Evolutionary conservation across 2,113 vertebrate species (phyloP), one percentile per base, ranked within the genome.

Genomic region (Xiphophorus hellerii): DNA sequence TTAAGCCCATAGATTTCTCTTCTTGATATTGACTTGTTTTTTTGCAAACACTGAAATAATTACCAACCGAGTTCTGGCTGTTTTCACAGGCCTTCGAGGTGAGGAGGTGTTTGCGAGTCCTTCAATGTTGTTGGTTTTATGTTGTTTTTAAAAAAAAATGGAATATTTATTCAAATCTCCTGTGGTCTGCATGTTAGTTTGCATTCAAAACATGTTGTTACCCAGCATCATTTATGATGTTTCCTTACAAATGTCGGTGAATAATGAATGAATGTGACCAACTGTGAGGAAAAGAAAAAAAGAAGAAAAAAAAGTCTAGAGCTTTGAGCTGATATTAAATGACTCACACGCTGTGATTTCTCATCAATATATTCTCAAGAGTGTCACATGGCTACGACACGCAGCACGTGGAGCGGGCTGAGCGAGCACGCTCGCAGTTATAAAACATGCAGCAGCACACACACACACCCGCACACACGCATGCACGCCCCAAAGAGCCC

Each of bases 211-310:
- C 54, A 62, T 74, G 67, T 30, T 73, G 51, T 27, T 62, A 48
- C 66, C 39, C 27, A 42, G 33, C 62, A 5, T 79, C 1, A 1
- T 69, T 83, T 58, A 25, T n/a, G 51, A 58, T 10, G 51, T 58
- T 58, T 51, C 74, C 85, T 81, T 42, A 79, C 79, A 72, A 84
- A 71, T 10, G 27, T 20, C 28, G 30, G 48, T 83, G 22, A 86
- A 84, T 80, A 69, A 84, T 82, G 28, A 71, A 78, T 65, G 30
- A 74, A 28, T 22, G 12, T 44, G 51, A 74, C 66, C 76, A 84
- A 70, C 74, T 72, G 42, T 42, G 71, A 27, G 12, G 7, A 62
- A 22, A 31, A 31, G 8, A 33, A 33, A 6, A 33, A 33, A 33
- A 8, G 7, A 5, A 7, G 1, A 33, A 33, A 33, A 0, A 33